A percentile compares a stretch with the other conserved stretches of the same genome.
Conservation (phyloP, 2,797 vertebrate genomes). For the Notolabrus celidotus region DNA sequence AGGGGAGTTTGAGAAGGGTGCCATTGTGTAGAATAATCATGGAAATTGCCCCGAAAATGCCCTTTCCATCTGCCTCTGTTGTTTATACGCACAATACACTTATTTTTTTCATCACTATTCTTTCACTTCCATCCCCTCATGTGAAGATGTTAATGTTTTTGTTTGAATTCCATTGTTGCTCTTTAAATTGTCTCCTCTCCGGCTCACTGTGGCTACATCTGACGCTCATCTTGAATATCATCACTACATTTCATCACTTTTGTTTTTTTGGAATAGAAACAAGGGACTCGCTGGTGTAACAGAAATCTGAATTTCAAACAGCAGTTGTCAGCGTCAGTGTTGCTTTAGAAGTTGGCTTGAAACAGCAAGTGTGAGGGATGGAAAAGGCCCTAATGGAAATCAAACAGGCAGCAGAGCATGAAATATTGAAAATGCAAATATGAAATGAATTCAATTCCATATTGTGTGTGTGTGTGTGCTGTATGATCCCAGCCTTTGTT, state of each 20-base stretch:
- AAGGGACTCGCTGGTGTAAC: slow-evolving; percentile 35
- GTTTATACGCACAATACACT: slow-evolving; percentile 23
- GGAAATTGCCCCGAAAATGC: slow-evolving; percentile 69
- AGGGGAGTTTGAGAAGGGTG: slow-evolving; percentile 76
- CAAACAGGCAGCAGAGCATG: slow-evolving; percentile 62
- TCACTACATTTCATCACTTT: slow-evolving; percentile 25
- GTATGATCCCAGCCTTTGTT: slow-evolving; percentile 46
- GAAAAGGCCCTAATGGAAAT: slow-evolving; percentile 64
- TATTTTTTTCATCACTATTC: slow-evolving; percentile 2
- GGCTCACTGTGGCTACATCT: slow-evolving; percentile 9
- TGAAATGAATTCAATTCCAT: slow-evolving; percentile 62
- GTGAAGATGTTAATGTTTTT: slow-evolving; percentile 17
- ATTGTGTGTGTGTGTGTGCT: slow-evolving; percentile 43
- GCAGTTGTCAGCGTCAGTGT: slow-evolving; percentile 42
- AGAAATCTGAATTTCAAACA: slow-evolving; percentile 63
- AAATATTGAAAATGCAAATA: slow-evolving; percentile 78
- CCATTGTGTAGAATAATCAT: slow-evolving; percentile 82
- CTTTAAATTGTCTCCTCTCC: slow-evolving; percentile 12
- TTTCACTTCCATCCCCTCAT: slow-evolving; percentile 4
- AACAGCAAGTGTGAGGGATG: slow-evolving; percentile 30
- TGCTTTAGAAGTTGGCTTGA: slow-evolving; percentile 44
- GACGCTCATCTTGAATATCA: slow-evolving; percentile 52
- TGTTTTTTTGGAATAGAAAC: slow-evolving; percentile 24
- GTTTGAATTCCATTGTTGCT: neutral
- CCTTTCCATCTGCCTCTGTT: slow-evolving; percentile 61